A percentile compares a stretch with the other conserved stretches of the same genome.
These are phyloP conservation scores for Contarinia nasturtii DNA, from an alignment of 1,140 invertebrate species.

Conservation along the genomic window DNA sequence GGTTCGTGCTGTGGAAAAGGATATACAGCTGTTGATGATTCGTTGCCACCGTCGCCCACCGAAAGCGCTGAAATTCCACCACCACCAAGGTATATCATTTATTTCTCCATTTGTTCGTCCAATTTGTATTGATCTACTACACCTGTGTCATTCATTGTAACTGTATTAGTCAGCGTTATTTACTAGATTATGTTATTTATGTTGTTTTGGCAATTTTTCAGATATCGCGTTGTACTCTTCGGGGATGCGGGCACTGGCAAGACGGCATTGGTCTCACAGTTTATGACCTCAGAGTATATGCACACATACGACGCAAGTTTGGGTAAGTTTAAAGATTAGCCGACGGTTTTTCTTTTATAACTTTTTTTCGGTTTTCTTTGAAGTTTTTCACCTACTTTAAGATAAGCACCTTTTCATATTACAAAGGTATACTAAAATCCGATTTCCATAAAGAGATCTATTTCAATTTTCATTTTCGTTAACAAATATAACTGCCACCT, in stretches of 20 bases:
- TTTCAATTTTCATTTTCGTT: too few relatives aligned
- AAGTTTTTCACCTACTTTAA: not conserved
- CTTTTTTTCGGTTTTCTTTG: not conserved
- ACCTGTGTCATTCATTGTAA: too few relatives aligned
- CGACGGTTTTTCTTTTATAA: not conserved
- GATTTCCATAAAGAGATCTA: too few relatives aligned
- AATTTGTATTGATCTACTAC: not conserved
- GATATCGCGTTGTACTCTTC: constrained; percentile 62
- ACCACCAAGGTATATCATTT: constrained; percentile 11
- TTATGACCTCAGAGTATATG: constrained; percentile 88
- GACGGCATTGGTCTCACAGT: constrained; percentile 71
- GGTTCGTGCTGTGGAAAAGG: constrained; percentile 65
- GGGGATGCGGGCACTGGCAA: constrained; percentile 77
- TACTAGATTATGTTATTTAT: not conserved
- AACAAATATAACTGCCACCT: too few relatives aligned
- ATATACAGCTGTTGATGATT: constrained; percentile 45
- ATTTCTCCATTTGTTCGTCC: too few relatives aligned
- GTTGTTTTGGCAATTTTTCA: constrained; percentile 30
- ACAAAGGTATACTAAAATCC: not conserved
- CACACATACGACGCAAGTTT: constrained; percentile 77
- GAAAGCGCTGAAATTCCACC: constrained; percentile 28
- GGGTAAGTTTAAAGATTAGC: constrained; percentile 32
- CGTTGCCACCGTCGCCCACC: constrained; percentile 33
- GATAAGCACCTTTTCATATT: not conserved
- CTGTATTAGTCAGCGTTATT: not conserved